phyloP scores from a whole-genome alignment of 2,113 vertebrate species.

The Myotis lucifugus region DNA sequence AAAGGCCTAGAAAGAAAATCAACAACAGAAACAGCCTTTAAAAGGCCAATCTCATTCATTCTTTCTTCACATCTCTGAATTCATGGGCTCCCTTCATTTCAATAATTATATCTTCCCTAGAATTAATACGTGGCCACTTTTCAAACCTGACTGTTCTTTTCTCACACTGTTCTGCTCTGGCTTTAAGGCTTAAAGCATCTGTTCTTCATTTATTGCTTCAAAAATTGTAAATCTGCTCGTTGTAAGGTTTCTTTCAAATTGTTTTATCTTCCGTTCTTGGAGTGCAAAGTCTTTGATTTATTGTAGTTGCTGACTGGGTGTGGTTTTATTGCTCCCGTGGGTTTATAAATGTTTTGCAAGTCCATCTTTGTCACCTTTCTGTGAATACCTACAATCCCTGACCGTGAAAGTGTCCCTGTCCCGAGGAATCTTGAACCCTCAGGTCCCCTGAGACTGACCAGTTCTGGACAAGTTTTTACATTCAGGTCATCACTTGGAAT shows the following conservation, averaged over 20 bases:
- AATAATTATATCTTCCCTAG: neutral
- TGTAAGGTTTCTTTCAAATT: neutral
- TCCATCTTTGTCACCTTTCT: neutral
- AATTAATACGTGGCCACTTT: neutral
- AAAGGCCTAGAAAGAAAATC: neutral
- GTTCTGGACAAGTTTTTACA: neutral
- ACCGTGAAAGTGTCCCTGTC: neutral
- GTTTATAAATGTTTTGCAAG: neutral
- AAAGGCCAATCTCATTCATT: neutral
- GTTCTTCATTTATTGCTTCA: slow-evolving; percentile 29
- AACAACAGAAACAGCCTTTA: neutral
- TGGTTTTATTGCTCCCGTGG: neutral
- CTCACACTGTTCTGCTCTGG: neutral
- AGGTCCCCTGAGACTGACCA: neutral
- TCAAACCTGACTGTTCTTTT: neutral
- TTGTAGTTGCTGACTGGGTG: neutral
- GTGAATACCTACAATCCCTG: neutral
- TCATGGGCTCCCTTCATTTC: neutral
- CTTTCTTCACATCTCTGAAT: neutral
- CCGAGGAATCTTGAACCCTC: neutral
- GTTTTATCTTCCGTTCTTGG: neutral
- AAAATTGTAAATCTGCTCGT: neutral
- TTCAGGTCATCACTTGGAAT: neutral
- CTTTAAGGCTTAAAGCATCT: neutral
- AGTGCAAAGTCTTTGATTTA: neutral